phyloP scores from a whole-genome alignment of 2,888 invertebrate species.

The Drosophila anomalata region DNA sequence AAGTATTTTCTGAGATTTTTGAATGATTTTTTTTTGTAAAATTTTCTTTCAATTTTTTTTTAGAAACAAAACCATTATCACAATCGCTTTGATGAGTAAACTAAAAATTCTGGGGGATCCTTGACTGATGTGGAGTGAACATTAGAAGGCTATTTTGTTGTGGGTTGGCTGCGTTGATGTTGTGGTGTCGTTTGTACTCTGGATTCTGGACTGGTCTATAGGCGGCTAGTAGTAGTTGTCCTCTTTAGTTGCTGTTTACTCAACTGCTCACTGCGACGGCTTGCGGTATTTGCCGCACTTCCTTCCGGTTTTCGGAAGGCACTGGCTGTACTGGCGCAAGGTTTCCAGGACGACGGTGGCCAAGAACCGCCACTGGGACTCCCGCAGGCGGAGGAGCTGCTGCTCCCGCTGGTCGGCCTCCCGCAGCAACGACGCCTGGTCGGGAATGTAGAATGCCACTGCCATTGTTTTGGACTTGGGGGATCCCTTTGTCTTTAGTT shows the following conservation, averaged over 20 bases:
- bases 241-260: slow-evolving; percentile 24
- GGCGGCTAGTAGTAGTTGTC: slow-evolving; percentile 18
- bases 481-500: slow-evolving; percentile 40
- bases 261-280: slow-evolving; percentile 65
- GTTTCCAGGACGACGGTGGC: slow-evolving; percentile 72
- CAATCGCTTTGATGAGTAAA: slow-evolving; percentile 82
- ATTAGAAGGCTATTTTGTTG: slow-evolving; percentile 22
- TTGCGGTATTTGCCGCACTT: slow-evolving; percentile 70
- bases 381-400: slow-evolving; percentile 75
- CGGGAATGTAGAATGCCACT: slow-evolving; percentile 82
- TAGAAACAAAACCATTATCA: slow-evolving; percentile 81
- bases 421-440: slow-evolving; percentile 79
- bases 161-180: slow-evolving; percentile 26
- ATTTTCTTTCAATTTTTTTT: slow-evolving; percentile 36
- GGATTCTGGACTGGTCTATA: slow-evolving; percentile 43
- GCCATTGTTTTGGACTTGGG: slow-evolving; percentile 68
- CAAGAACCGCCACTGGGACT: slow-evolving; percentile 74
- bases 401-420: slow-evolving; percentile 80
- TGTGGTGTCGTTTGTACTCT: slow-evolving; percentile 39
- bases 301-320: slow-evolving; percentile 55
- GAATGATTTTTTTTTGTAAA: slow-evolving; percentile 16
- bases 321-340: slow-evolving; percentile 64
- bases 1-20: slow-evolving; percentile 21
- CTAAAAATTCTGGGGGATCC: slow-evolving; percentile 33
- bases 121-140: slow-evolving; percentile 22